These are phyloP conservation scores for Panagrolaimus sp. DNA, from an alignment of 1,140 invertebrate species.

Conservation along the genomic window DNA sequence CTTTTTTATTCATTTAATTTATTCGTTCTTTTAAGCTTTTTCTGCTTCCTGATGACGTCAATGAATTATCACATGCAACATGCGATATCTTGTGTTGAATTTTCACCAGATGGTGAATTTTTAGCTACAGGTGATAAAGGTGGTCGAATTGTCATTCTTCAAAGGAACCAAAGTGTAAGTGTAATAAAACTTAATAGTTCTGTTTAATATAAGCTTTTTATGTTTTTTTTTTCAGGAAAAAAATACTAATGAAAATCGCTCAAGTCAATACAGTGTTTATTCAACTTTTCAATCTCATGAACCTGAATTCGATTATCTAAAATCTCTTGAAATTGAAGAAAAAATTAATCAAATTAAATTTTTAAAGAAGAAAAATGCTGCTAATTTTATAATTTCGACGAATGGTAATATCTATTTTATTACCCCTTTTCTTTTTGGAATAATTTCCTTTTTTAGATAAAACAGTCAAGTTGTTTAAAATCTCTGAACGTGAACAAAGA, in stretches of 20 bases:
- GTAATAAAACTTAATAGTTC: conserved; percentile 15
- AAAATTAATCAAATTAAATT: conserved; percentile 99
- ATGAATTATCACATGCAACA: no score
- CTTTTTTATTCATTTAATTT: no score
- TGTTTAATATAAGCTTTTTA: conserved; percentile 27
- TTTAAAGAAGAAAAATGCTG: conserved; percentile 92
- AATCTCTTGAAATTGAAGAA: conserved; percentile 99
- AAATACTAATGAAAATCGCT: conserved; percentile 58
- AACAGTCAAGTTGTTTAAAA: conserved; percentile 78
- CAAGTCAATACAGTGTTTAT: conserved; percentile 98
- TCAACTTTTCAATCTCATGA: conserved; percentile 99
- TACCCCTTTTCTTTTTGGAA: conserved; percentile 79
- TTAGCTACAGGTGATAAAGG: conserved; percentile 98
- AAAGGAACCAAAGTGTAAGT: conserved; percentile 73
- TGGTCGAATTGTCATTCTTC: conserved; percentile 97
- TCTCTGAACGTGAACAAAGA: conserved; percentile 86
- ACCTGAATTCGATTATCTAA: conserved; percentile 99
- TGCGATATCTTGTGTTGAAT: conserved; percentile 98
- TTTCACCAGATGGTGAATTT: conserved; percentile 96
- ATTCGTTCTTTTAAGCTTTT: no score
- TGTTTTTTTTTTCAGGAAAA: no score
- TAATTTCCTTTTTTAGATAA: conserved; percentile 74
- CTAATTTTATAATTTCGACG: conserved; percentile 95
- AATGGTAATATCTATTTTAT: conserved; percentile 82
- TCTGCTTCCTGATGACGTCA: no score